phyloP scores from a whole-genome alignment of 2,113 vertebrate genomes.

The Nymphicus hollandicus region DNA sequence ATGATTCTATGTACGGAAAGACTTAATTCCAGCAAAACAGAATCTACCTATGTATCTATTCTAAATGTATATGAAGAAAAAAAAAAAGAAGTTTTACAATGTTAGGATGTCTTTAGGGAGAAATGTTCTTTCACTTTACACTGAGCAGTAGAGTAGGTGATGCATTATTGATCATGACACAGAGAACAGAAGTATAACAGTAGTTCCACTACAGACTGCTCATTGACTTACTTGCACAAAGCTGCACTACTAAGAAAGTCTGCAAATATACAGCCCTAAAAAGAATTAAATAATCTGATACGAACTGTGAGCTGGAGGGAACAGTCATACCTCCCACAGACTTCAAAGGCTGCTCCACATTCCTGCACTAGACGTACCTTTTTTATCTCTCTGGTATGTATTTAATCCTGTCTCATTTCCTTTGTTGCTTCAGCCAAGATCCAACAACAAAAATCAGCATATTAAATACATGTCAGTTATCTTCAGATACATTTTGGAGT shows the following conservation, averaged over 20 bases:
- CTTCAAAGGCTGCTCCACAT: not conserved
- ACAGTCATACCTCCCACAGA: conserved; percentile 27
- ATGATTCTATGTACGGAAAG: not conserved
- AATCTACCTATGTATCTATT: not conserved
- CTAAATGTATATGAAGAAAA: not conserved
- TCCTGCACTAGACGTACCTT: not conserved
- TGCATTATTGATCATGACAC: conserved; percentile 9
- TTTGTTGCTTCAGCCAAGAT: not conserved
- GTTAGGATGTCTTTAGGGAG: not conserved
- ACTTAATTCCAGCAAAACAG: not conserved
- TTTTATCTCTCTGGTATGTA: conserved; percentile 10
- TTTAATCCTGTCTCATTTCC: conserved; percentile 17
- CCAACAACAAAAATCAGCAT: not conserved
- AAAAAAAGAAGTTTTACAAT: not conserved
- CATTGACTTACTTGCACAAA: not conserved
- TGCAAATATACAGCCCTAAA: not conserved
- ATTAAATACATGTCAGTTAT: not conserved
- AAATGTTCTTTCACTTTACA: not conserved
- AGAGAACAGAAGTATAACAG: not conserved
- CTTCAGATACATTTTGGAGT: not conserved
- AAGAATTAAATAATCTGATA: not conserved
- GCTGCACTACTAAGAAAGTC: not conserved
- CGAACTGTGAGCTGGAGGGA: conserved; percentile 29
- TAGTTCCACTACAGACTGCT: not conserved
- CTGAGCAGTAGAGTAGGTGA: not conserved